Percentiles rank a stretch among this genome's conserved stretches.
Evolutionary conservation across 2,888 invertebrate species (phyloP).

Genomic region (Sarcophaga variegata): DNA sequence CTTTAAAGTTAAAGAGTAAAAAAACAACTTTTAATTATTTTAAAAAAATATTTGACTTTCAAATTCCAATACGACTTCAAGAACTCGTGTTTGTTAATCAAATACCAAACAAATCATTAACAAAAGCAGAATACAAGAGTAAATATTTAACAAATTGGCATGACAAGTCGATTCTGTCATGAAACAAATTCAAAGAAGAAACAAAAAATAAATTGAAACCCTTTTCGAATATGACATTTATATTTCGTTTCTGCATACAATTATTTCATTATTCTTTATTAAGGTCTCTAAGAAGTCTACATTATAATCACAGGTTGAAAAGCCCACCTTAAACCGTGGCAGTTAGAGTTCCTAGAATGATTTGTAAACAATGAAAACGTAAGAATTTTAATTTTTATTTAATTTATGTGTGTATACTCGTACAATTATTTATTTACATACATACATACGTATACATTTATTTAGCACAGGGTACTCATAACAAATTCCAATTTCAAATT

Average conservation of each 20-base stretch:
- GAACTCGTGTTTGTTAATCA: not conserved
- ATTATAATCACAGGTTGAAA: not conserved
- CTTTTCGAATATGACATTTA: constrained; percentile 57
- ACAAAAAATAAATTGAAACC: not conserved
- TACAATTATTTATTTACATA: no score
- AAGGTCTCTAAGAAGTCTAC: not conserved
- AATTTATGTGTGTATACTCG: constrained; percentile 42
- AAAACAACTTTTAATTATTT: not conserved
- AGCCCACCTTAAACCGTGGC: constrained; percentile 19
- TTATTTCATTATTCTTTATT: not conserved
- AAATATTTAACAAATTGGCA: not conserved
- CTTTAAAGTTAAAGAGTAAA: not conserved
- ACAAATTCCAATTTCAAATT: constrained; percentile 50
- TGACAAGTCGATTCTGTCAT: not conserved
- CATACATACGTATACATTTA: no score
- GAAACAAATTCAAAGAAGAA: not conserved
- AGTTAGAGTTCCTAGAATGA: constrained; percentile 26
- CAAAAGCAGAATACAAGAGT: not conserved
- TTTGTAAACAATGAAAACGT: constrained; percentile 59
- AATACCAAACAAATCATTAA: not conserved
- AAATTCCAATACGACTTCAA: not conserved
- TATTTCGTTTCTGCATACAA: not conserved
- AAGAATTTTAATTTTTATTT: constrained; percentile 60
- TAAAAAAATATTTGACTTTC: not conserved
- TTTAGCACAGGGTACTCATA: no score